phyloP scores from a whole-genome alignment of 92 coral and sea anemone genomes.

The Parazoanthus darwini region DNA sequence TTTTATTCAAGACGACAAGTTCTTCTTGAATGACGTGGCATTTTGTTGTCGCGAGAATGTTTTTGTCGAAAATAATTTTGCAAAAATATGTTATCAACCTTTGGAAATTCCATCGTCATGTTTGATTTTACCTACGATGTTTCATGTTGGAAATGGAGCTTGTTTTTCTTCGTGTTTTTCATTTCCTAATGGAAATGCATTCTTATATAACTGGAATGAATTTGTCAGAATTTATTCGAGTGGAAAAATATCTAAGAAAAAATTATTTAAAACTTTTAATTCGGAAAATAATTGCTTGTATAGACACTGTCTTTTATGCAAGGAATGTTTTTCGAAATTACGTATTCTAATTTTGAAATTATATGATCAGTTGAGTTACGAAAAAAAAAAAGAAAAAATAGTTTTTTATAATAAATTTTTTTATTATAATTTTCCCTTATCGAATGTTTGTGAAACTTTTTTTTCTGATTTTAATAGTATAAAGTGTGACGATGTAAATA shows the following conservation, averaged over 20 bases:
- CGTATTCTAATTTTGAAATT: conserved; percentile 4
- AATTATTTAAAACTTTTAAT: neutral
- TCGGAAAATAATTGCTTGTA: conserved; percentile 6
- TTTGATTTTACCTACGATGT: neutral
- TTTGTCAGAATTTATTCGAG: too few species aligned
- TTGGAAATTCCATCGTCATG: neutral
- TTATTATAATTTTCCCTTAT: conserved; percentile 4
- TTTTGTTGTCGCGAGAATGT: conserved; percentile 9
- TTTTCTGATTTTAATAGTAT: neutral
- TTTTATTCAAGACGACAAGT: neutral
- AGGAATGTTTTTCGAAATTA: neutral
- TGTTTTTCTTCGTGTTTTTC: conserved; percentile 6
- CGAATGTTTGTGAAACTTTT: conserved; percentile 6
- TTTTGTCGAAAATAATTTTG: conserved; percentile 7
- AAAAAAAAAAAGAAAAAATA: conserved; percentile 1
- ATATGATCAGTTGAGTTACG: conserved; percentile 3
- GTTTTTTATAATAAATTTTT: conserved; percentile 2
- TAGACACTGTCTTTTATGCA: conserved; percentile 7
- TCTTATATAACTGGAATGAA: neutral
- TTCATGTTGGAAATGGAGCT: conserved; percentile 12
- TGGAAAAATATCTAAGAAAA: too few species aligned
- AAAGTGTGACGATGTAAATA: too few species aligned
- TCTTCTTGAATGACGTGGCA: conserved; percentile 3
- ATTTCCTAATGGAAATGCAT: conserved; percentile 6
- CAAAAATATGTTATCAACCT: conserved; percentile 8